Base-by-base conservation (phyloP, 2,113 vertebrate species). In the Plecotus auritus region DNA sequence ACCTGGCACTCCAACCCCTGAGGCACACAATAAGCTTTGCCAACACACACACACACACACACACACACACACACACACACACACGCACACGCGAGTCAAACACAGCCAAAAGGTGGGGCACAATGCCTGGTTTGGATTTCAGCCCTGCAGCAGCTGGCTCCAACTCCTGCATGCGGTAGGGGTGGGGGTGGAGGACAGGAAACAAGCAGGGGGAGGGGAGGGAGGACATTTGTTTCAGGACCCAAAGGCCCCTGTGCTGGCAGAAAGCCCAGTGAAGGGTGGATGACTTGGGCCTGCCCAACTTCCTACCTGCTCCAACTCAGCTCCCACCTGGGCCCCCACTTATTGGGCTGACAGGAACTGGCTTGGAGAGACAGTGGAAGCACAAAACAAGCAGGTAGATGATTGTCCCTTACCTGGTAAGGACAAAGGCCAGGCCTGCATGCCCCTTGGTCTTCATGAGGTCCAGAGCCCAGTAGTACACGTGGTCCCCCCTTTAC, bases 81-180 rank as follows among this genome's bases (percentile, higher is more conserved):
- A 94, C 72, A 26, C 7, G 59, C 73, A 0, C 37, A 87, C 40
- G 1, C 93, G 83, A 98, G 94, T 98, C 98, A 98, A 97, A 98
- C 98, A 98, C 90, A 98, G 97, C 90, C 97, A 92, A 96, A 85
- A 96, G 95, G 93, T 97, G 92, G 84, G 96, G 72, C 98, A 98
- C 98, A 98, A 98, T 98, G 94, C 96, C 72, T 10, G 83, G 80
- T 93, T 98, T 98, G 97, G 97, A 97, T 98, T 98, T 98, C 98
- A 98, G 97, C 96, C 96, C 95, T 96, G 92, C 97, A 98, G 96
- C 97, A 97, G 94, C 4, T 61, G 97, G 96, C 97, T 98, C 97
- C 92, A 95, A 72, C 87, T 96, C 97, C 96, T 96, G 93, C 96
- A 83, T 96, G 96, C 97, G 95, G 90, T 42, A 92, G 96, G 93